A percentile compares a stretch with the other conserved stretches of the same genome.
These are phyloP conservation scores for Dascyllus trimaculatus DNA, from an alignment of 2,113 vertebrate genomes.

Conservation along the genomic window DNA sequence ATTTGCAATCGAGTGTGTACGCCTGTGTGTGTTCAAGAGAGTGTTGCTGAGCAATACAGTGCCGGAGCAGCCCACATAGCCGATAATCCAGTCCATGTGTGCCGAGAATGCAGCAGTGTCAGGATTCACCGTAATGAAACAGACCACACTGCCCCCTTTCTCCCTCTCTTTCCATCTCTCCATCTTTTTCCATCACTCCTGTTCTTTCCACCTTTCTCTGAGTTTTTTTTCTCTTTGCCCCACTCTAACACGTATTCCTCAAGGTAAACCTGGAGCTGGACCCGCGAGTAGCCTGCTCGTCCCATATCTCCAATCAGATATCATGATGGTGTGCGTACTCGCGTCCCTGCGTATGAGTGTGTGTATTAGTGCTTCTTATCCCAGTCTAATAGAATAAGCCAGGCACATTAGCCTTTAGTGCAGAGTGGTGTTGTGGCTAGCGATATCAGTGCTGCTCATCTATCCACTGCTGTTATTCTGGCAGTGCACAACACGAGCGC, in stretches of 20 bases:
- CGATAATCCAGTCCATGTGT: conserved; percentile 85
- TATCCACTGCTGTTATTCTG: conserved; percentile 83
- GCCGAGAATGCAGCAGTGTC: conserved; percentile 83
- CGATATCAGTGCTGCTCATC: conserved; percentile 83
- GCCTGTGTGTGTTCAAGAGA: conserved; percentile 35
- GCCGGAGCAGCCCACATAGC: conserved; percentile 75
- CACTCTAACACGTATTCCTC: conserved; percentile 51
- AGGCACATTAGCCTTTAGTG: conserved; percentile 82
- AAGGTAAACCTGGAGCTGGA: conserved; percentile 63
- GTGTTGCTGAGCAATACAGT: conserved; percentile 70
- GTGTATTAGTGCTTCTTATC: conserved; percentile 75
- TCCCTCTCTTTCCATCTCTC: conserved; percentile 74
- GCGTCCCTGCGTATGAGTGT: conserved; percentile 29
- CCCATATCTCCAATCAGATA: conserved; percentile 74
- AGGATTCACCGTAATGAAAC: conserved; percentile 84
- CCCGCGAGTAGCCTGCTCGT: conserved; percentile 44
- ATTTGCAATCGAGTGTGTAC: conserved; percentile 30
- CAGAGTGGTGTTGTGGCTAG: conserved; percentile 73
- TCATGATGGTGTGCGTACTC: conserved; percentile 19
- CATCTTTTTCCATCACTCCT: conserved; percentile 68
- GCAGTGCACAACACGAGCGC: conserved; percentile 61
- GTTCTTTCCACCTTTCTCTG: conserved; percentile 61
- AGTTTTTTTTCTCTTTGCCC: conserved; percentile 37
- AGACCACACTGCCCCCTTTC: conserved; percentile 81
- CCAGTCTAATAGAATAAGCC: conserved; percentile 85